Base-by-base conservation (phyloP, 2,113 vertebrate genomes). In the Fregata magnificens region DNA sequence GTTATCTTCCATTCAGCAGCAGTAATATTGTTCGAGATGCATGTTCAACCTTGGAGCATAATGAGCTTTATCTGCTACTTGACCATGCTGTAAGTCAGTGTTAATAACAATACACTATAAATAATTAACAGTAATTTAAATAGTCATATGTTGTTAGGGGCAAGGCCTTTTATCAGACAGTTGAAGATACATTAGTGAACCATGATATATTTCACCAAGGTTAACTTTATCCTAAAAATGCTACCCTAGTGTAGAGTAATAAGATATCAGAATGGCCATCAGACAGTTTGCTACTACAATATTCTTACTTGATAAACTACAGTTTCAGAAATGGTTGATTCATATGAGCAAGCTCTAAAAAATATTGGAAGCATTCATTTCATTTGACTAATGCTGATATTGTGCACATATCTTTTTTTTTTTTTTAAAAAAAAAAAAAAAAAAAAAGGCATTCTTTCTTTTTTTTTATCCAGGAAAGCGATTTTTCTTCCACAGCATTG, bases 81-180 rank as follows among this genome's bases (percentile, higher is more conserved):
- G 95, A 76, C 97, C 97, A 94, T 36, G 63, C 32, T 90, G 77
- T 90, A 97, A 98, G 95, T 90, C 95, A 97, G 71, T 85, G 92
- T 80, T 96, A 97, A 98, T 96, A 97, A 97, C 98, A 98, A 96
- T 77, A 97, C 61, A 90, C 91, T 76, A 98, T 97, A 97, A 99
- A 99, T 99, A 99, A 99, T 99, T 99, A 97, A 98, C 97, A 96
- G 82, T 98, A 96, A 99, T 98, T 99, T 98, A 99, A 99, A 99
- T 98, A 99, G 98, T 99, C 98, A 98, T 98, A 98, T 98, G 97
- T 98, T 99, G 98, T 98, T 98, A 95, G 93, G 98, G 98, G 96
- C 96, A 98, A 98, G 98, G 97, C 98, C 97, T 98, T 98, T 98
- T 91, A 98, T 98, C 98, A 96, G 97, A 76, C 95, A 97, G 98